A percentile compares a stretch with the other conserved stretches of the same genome.
phyloP scores from a whole-genome alignment of 2,888 invertebrate species.

The Patella pellucida region DNA sequence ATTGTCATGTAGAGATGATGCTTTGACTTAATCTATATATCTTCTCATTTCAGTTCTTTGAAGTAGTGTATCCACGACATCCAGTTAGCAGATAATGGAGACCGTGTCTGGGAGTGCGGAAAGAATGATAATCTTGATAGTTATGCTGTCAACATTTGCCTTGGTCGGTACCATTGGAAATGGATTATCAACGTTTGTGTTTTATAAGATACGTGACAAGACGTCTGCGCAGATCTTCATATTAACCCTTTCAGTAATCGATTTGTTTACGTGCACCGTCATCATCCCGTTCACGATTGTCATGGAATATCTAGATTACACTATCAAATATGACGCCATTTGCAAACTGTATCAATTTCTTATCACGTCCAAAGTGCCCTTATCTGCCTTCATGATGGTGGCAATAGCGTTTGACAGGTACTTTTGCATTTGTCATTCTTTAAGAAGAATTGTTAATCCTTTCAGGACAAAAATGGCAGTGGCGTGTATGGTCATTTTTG shows the following conservation, averaged over 20 bases:
- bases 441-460: conserved; percentile 45
- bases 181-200: conserved; percentile 58
- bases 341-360: conserved; percentile 63
- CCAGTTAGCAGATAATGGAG: neutral
- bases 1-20: too few relatives aligned
- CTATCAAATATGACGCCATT: conserved; percentile 49
- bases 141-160: conserved; percentile 44
- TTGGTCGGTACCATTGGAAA: conserved; percentile 58
- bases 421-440: conserved; percentile 65
- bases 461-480: conserved; percentile 47
- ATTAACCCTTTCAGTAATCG: conserved; percentile 47
- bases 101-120: neutral
- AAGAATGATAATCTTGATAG: conserved; percentile 41
- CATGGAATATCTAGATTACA: conserved; percentile 39
- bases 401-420: conserved; percentile 67
- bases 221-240: conserved; percentile 57
- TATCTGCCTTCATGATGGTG: conserved; percentile 65
- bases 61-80: too few relatives aligned
- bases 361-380: conserved; percentile 62
- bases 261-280: conserved; percentile 45
- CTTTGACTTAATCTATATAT: too few relatives aligned
- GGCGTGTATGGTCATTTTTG: conserved; percentile 40
- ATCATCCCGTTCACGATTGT: conserved; percentile 48
- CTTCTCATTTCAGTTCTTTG: too few relatives aligned
- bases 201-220: conserved; percentile 52